phyloP scores from a whole-genome alignment of 2,888 invertebrate genomes.

The Xanthorhoe spadicearia region DNA sequence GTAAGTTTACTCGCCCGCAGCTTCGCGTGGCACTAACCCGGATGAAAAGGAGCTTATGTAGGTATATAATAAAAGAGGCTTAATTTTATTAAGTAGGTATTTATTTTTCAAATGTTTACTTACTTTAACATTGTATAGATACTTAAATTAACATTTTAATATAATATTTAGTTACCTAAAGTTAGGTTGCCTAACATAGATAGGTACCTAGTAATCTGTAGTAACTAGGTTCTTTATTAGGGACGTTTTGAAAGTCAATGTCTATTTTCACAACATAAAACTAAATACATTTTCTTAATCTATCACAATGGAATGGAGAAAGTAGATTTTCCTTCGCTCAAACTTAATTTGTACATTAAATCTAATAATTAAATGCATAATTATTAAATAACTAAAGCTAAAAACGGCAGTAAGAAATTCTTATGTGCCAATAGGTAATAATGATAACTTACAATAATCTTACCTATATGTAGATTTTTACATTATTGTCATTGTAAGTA shows the following conservation, averaged over 20 bases:
- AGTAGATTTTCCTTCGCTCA: conserved; percentile 57
- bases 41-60: too few relatives aligned
- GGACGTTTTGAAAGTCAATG: not conserved
- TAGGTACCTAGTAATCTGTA: not conserved
- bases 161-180: conserved; percentile 44
- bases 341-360: conserved; percentile 80
- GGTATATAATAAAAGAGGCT: not conserved
- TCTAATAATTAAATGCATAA: conserved; percentile 76
- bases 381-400: conserved; percentile 57
- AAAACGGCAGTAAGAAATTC: conserved; percentile 52
- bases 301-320: conserved; percentile 76
- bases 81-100: conserved; percentile 5
- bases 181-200: not conserved
- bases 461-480: too few relatives aligned
- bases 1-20: too few relatives aligned
- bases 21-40: too few relatives aligned
- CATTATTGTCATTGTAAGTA: conserved; percentile 58
- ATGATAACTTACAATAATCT: conserved; percentile 24
- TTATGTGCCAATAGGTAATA: conserved; percentile 14
- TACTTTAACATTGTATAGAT: conserved; percentile 31
- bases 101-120: conserved; percentile 20
- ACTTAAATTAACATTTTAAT: conserved; percentile 44
- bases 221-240: too few relatives aligned
- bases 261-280: not conserved
- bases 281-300: conserved; percentile 47